Evolutionary conservation across 2,113 vertebrate species (phyloP).

Genomic region (Pongo abelii): DNA sequence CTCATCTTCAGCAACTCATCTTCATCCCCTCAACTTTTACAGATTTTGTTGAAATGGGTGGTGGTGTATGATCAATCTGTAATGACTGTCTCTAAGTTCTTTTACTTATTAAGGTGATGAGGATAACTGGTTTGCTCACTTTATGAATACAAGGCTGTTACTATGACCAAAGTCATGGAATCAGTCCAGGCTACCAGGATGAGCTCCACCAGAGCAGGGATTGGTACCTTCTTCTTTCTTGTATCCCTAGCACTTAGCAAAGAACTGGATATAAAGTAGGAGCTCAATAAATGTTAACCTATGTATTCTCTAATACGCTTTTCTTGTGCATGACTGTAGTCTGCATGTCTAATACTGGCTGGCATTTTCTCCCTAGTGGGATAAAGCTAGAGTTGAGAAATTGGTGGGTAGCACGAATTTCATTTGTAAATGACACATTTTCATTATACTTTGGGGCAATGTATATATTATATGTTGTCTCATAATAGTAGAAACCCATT

Average conservation of each 20-base stretch:
- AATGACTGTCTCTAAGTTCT: not conserved
- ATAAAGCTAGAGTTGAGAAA: constrained; percentile 16
- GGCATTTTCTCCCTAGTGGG: not conserved
- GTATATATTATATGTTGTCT: not conserved
- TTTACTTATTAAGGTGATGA: not conserved
- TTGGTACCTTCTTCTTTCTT: not conserved
- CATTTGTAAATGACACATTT: not conserved
- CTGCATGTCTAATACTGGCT: not conserved
- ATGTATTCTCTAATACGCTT: not conserved
- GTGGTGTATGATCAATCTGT: not conserved
- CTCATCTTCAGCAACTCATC: not conserved
- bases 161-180: not conserved
- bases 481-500: not conserved
- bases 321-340: not conserved
- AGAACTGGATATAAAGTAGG: not conserved
- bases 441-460: not conserved
- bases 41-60: not conserved
- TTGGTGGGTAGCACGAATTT: not conserved
- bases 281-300: not conserved
- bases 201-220: not conserved
- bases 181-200: not conserved
- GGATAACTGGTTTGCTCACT: not conserved
- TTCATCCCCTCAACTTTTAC: not conserved
- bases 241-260: not conserved
- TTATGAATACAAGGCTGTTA: not conserved